phyloP scores from a whole-genome alignment of 2,888 invertebrate species.

The Sarcophaga caerulescens region DNA sequence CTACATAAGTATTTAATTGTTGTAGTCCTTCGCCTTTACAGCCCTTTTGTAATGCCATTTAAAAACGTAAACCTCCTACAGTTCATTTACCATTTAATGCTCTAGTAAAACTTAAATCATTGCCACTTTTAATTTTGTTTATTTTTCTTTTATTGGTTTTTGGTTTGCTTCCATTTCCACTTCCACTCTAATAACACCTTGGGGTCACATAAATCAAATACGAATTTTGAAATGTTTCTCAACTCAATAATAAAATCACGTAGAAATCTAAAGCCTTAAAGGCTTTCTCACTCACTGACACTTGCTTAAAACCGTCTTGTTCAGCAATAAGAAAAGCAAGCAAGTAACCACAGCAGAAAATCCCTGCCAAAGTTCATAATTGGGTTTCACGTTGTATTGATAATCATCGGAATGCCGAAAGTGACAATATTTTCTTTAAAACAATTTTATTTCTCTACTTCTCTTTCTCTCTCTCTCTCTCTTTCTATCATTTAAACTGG shows the following conservation, averaged over 20 bases:
- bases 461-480: too few relatives aligned
- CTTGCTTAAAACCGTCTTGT: background rate
- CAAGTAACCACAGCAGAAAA: background rate
- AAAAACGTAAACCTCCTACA: too few relatives aligned
- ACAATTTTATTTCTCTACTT: background rate
- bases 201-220: conserved; percentile 57
- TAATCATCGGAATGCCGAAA: conserved; percentile 47
- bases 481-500: too few relatives aligned
- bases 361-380: conserved; percentile 51
- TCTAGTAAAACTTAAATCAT: too few relatives aligned
- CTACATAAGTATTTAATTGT: too few relatives aligned
- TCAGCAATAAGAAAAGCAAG: background rate
- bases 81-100: too few relatives aligned
- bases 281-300: background rate
- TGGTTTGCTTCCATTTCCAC: background rate
- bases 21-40: too few relatives aligned
- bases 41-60: too few relatives aligned
- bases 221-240: conserved; percentile 18
- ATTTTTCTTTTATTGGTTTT: background rate
- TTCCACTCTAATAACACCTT: conserved; percentile 31
- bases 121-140: too few relatives aligned
- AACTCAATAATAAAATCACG: conserved; percentile 39
- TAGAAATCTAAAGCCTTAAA: conserved; percentile 5
- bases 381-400: conserved; percentile 37
- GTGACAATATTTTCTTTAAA: conserved; percentile 47